phyloP scores from a whole-genome alignment of 2,113 vertebrate genomes.

The Cololabis saira region DNA sequence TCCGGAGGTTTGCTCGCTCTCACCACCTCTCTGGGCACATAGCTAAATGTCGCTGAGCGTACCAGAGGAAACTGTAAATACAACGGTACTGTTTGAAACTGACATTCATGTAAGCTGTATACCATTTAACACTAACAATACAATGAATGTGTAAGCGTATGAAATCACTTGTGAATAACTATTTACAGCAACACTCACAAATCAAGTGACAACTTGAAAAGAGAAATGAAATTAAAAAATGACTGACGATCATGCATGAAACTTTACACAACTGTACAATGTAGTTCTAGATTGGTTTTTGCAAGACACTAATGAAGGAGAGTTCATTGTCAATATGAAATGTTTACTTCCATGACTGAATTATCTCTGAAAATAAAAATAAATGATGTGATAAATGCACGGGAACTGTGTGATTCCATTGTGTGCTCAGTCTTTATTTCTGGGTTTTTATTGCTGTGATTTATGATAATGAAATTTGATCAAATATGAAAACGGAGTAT shows the following conservation, averaged over 20 bases:
- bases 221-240: neutral
- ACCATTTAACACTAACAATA: conserved; percentile 19
- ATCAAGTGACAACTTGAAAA: conserved; percentile 18
- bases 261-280: neutral
- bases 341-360: conserved; percentile 9
- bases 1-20: conserved; percentile 76
- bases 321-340: neutral
- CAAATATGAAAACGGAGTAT: no score
- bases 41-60: conserved; percentile 69
- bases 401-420: conserved; percentile 12
- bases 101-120: neutral
- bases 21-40: conserved; percentile 76
- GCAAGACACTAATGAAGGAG: conserved; percentile 14
- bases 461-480: no score
- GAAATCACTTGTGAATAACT: conserved; percentile 23
- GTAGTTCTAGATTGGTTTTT: neutral
- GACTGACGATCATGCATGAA: conserved; percentile 22
- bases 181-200: conserved; percentile 34
- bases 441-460: neutral
- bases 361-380: conserved; percentile 36
- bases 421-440: conserved; percentile 1
- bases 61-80: conserved; percentile 17
- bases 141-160: conserved; percentile 11
- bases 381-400: conserved; percentile 53
- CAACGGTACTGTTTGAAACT: neutral